Base-by-base conservation (phyloP, 2,888 invertebrate species). In the Rhynchonema sp. region DNA sequence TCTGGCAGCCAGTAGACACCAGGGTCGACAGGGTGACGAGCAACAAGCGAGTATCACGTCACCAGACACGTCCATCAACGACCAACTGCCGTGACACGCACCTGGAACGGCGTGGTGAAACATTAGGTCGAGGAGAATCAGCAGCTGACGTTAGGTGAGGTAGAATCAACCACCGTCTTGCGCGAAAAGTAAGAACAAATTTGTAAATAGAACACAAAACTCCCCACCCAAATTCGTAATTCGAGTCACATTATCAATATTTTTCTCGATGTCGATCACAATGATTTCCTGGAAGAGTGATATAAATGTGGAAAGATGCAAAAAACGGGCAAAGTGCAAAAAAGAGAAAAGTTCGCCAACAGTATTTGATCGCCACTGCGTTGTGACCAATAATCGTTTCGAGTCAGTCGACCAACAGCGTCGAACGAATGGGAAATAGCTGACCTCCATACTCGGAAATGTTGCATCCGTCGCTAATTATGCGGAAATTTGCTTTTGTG, bases 1-100 rank as follows among this genome's bases (percentile, higher is more conserved):
- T 1, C 30, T 49, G 22, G 65, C 67, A 1, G 69, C 46, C 6
- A 68, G 63, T 25, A 65, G 60, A n/a, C 60, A 57, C 6, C 66
- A 67, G 2, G 68, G 69, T 3, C 65, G 59, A 55, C 68, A 69
- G 3, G 70, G 70, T 1, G 69, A 65, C 6, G 65, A 63, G 30
- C 64, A 64, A 9, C 60, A 46, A 9, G 68, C 67, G 2, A 70
- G 63, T 23, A 70, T 57, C 26, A 65, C 60, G 57, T 68, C 65
- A 22, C 61, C 59, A 2, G 60, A 55, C 30, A 69, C 67, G 60
- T 70, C 70, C n/a, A 69, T 52, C 27, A 66, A 46, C 17, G 60
- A 26, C 69, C 69, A 70, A 25, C 27, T 23, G 13, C 62, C 62
- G 38, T 56, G 49, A 1, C 20, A 13, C 1, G 23, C 25, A 9